Conservation (phyloP, 2,113 vertebrate genomes). For the Corythornis madagascariensis region DNA sequence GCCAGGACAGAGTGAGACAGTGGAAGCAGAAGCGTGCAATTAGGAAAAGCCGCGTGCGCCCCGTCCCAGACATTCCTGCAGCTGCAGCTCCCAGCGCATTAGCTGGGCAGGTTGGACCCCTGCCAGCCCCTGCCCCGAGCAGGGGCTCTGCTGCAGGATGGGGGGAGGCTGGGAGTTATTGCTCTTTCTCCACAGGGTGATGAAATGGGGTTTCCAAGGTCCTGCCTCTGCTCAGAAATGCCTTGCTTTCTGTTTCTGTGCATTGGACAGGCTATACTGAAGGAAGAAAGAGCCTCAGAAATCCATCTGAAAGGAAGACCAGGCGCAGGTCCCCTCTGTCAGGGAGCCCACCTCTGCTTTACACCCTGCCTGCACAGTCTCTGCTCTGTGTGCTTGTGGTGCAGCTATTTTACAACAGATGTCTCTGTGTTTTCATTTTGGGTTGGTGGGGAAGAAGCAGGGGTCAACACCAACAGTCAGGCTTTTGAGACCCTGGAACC, state of each 20-base stretch:
- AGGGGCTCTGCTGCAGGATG: neutral
- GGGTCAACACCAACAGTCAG: neutral
- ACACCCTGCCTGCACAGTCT: neutral
- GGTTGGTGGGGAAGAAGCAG: neutral
- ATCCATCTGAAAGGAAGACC: neutral
- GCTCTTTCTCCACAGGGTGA: neutral
- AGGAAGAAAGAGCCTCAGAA: conserved; percentile 32
- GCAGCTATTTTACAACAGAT: neutral
- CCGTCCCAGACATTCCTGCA: conserved; percentile 67
- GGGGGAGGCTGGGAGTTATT: neutral
- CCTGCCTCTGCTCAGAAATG: neutral
- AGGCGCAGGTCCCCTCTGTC: neutral
- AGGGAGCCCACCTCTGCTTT: neutral
- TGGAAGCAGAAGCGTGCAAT: conserved; percentile 4
- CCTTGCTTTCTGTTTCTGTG: neutral
- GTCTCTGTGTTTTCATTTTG: neutral
- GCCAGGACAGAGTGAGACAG: neutral
- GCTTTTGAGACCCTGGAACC: neutral
- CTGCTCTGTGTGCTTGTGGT: neutral
- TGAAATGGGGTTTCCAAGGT: neutral
- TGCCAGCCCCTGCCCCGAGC: conserved; percentile 26
- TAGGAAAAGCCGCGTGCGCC: neutral
- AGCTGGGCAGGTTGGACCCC: conserved; percentile 41
- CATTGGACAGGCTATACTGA: neutral
- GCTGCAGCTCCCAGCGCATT: conserved; percentile 51